Evolutionary conservation across 2,797 vertebrate species (phyloP), one percentile per base, ranked within the genome.

Genomic region (Amniataba percoides): DNA sequence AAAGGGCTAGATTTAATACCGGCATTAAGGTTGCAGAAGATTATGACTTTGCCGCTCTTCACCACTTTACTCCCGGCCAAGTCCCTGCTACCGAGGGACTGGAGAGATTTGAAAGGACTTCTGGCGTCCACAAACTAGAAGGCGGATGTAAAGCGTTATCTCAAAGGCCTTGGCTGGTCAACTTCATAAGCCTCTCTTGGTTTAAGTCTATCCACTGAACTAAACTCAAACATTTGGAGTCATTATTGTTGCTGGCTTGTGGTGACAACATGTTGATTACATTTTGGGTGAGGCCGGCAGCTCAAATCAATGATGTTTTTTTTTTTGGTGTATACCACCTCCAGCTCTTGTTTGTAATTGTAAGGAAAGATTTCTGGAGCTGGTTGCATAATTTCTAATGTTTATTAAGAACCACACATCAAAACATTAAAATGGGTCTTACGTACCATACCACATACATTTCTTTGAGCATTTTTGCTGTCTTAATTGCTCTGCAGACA

Each of bases 141-240:
- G 74, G 74, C 48, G 49, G 74, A 88, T 88, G 81, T 66, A 77
- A 79, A 80, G 78, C 76, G 73, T 92, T 92, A 93, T 93, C 90
- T 90, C 77, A 91, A 86, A 93, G 86, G 84, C 84, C 81, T 89
- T 78, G 84, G 78, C 84, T 84, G 85, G 85, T 89, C 88, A 85
- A 70, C 90, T 74, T 89, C 80, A 84, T 91, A 90, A 93, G 88
- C 90, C 64, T 66, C 74, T 89, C 68, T 83, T 82, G 76, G 77
- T 90, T 89, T 84, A 86, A 88, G 80, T 84, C 78, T 57, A 60
- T 88, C 68, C 72, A 73, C 76, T 88, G 78, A 89, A 81, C 81
- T 74, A 63, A 46, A 85, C 71, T 77, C 75, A 88, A 86, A 88
- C 87, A 82, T 85, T 70, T 83, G 18, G 31, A 73, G 53, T 67